phyloP scores from a whole-genome alignment of 64 coral and sea anemone genomes.

The Actinia tenebrosa region DNA sequence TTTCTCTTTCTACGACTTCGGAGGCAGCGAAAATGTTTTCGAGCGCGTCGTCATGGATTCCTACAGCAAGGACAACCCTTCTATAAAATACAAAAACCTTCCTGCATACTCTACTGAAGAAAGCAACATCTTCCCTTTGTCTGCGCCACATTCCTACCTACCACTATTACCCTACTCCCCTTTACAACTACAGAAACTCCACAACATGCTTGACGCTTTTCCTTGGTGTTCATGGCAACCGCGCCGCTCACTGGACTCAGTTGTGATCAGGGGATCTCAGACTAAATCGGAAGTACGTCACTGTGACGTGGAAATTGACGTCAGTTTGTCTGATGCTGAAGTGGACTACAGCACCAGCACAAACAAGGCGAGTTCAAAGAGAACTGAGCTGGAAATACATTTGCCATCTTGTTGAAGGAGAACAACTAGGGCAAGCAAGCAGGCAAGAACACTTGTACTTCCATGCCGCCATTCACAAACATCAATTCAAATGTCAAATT shows the following conservation, averaged over 20 bases:
- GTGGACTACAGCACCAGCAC: background rate
- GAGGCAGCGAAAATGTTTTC: background rate
- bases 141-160: slow-evolving; percentile 4
- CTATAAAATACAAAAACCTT: slow-evolving; percentile 4
- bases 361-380: background rate
- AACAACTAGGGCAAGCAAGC: background rate
- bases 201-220: background rate
- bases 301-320: background rate
- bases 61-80: background rate
- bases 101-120: slow-evolving; percentile 2
- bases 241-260: background rate
- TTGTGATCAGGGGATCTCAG: background rate
- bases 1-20: background rate
- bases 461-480: no score
- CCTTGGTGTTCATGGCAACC: slow-evolving; percentile 21
- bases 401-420: background rate
- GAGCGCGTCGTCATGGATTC: slow-evolving; percentile 3
- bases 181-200: background rate
- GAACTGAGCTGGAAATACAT: background rate
- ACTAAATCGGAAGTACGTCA: slow-evolving; percentile 4
- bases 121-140: background rate
- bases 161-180: slow-evolving; percentile 3
- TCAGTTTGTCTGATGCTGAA: background rate
- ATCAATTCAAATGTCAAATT: no score
- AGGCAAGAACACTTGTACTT: no score